Evolutionary conservation across 2,888 invertebrate species (phyloP).

Genomic region (Parnassius apollo): DNA sequence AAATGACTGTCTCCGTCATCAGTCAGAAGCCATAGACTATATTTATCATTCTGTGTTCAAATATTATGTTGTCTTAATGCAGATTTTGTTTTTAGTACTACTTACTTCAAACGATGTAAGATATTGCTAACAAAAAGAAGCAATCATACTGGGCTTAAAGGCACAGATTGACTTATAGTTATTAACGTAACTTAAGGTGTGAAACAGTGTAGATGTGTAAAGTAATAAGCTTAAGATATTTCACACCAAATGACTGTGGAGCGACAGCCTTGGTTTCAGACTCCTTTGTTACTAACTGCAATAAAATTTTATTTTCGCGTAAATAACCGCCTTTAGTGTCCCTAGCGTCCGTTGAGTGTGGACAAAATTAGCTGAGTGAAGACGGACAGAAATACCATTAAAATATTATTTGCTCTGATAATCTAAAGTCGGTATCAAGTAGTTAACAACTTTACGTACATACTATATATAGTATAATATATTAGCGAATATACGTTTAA

Average conservation of each 20-base stretch:
- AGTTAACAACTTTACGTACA: background rate
- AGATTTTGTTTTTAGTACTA: too few relatives aligned
- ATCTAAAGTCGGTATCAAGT: background rate
- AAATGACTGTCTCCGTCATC: too few relatives aligned
- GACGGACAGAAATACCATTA: constrained; percentile 4
- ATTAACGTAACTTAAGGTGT: constrained; percentile 14
- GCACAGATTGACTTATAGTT: background rate
- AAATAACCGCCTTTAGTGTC: constrained; percentile 38
- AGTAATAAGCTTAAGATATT: constrained; percentile 17
- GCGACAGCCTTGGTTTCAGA: constrained; percentile 23
- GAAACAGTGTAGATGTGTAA: constrained; percentile 6
- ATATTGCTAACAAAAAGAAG: too few relatives aligned
- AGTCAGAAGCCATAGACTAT: too few relatives aligned
- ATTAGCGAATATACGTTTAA: background rate
- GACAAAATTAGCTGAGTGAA: constrained; percentile 10
- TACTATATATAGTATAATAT: background rate
- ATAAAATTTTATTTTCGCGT: constrained; percentile 48
- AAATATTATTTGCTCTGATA: background rate
- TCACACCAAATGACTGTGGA: constrained; percentile 12
- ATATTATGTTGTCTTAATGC: too few relatives aligned
- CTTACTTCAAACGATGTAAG: too few relatives aligned
- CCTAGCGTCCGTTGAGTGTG: constrained; percentile 31
- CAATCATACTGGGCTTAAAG: too few relatives aligned
- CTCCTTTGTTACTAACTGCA: constrained; percentile 40
- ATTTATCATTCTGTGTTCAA: too few relatives aligned